These are phyloP conservation scores for Creontiades dilutus DNA, from an alignment of 2,888 invertebrate genomes.

Conservation along the genomic window DNA sequence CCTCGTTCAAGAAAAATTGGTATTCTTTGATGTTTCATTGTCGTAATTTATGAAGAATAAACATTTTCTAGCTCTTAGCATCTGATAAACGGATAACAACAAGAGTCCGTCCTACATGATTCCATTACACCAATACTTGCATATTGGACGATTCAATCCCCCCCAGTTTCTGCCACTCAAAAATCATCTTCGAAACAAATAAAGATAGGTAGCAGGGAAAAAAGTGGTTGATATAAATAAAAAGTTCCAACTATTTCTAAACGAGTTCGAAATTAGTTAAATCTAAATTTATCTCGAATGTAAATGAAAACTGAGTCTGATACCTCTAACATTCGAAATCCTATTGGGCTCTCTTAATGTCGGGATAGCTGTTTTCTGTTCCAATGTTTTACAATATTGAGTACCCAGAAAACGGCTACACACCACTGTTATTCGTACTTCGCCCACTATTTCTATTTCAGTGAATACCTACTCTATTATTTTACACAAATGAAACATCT, in stretches of 20 bases:
- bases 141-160: not conserved
- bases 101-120: too few species aligned
- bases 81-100: too few species aligned
- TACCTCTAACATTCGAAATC: conserved; percentile 22
- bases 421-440: not conserved
- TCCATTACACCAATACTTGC: not conserved
- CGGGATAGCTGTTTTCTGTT: conserved; percentile 8
- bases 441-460: not conserved
- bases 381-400: not conserved
- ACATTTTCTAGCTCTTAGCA: not conserved
- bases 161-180: not conserved
- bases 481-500: not conserved
- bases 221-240: not conserved
- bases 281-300: not conserved
- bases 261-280: not conserved
- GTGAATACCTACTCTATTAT: not conserved
- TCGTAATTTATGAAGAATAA: conserved; percentile 9
- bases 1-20: too few species aligned
- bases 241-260: conserved; percentile 27
- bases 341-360: not conserved
- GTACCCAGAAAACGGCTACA: not conserved
- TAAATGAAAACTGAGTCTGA: not conserved
- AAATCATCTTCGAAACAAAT: conserved; percentile 5
- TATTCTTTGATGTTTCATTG: too few species aligned
- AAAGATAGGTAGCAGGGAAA: not conserved